phyloP scores from a whole-genome alignment of 2,888 invertebrate species.

The Nematopogon swammerdamellus region DNA sequence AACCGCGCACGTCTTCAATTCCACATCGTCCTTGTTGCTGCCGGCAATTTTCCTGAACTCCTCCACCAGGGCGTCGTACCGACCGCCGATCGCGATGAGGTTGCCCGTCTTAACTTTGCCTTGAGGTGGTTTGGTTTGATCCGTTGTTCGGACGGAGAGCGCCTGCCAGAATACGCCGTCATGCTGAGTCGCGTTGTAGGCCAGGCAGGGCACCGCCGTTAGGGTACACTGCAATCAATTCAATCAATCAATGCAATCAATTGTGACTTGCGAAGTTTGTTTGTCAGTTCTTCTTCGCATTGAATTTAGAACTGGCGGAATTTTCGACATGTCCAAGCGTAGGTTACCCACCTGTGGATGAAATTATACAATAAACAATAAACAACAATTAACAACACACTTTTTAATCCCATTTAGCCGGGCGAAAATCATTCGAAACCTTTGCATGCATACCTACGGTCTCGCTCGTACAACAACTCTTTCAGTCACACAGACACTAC shows the following conservation, averaged over 20 bases:
- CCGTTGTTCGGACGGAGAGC: constrained; percentile 23
- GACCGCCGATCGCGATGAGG: constrained; percentile 84
- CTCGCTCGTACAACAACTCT: no score
- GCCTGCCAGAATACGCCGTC: constrained; percentile 61
- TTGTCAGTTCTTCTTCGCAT: no score
- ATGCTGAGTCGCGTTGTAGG: constrained; percentile 48
- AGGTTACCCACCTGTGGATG: no score
- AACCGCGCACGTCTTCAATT: constrained; percentile 53
- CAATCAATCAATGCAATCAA: constrained; percentile 7
- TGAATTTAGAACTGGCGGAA: no score
- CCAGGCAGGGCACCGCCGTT: constrained; percentile 45
- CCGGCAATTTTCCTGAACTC: constrained; percentile 60
- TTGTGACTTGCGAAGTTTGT: no score
- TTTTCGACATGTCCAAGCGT: no score
- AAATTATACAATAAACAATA: no score
- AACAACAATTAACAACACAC: no score
- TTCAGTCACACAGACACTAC: no score
- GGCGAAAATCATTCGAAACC: no score
- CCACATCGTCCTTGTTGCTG: constrained; percentile 27
- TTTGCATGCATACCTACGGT: no score
- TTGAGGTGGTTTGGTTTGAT: constrained; percentile 19
- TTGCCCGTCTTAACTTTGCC: constrained; percentile 45
- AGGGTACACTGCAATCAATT: constrained; percentile 58
- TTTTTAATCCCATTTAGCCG: constrained; percentile 2
- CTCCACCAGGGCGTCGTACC: constrained; percentile 81